Conservation (phyloP, 2,888 invertebrate species). For the Penaeus monodon region DNA sequence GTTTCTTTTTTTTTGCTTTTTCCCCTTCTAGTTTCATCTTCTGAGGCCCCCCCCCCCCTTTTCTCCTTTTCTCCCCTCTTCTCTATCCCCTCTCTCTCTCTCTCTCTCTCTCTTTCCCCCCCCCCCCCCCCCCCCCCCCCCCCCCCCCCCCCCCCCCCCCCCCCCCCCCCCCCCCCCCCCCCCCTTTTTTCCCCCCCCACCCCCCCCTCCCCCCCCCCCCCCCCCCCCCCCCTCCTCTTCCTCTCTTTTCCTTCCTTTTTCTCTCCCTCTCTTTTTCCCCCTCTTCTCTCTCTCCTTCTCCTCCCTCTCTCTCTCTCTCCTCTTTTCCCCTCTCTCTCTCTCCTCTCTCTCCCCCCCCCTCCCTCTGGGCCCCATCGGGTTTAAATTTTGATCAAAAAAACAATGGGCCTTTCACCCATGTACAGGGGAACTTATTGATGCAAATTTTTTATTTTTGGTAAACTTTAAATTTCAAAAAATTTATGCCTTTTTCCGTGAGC, state of each 20-base stretch:
- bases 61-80: neutral
- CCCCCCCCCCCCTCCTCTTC: neutral
- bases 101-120: neutral
- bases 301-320: neutral
- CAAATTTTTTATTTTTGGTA: too few relatives aligned
- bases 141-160: neutral
- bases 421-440: too few relatives aligned
- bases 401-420: too few relatives aligned
- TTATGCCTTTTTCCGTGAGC: too few relatives aligned
- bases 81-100: neutral
- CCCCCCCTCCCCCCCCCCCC: neutral
- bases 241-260: neutral
- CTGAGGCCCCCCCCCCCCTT: too few relatives aligned
- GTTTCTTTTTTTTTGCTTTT: too few relatives aligned
- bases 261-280: neutral
- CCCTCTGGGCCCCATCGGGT: too few relatives aligned
- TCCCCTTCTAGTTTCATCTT: too few relatives aligned
- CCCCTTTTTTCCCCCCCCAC: neutral
- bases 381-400: too few relatives aligned
- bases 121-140: neutral
- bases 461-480: too few relatives aligned
- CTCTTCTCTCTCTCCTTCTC: neutral
- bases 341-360: constrained; percentile 4
- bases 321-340: neutral
- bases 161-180: neutral